These are phyloP conservation scores for Glossosoma conforme DNA, from an alignment of 1,140 invertebrate species.

Conservation along the genomic window DNA sequence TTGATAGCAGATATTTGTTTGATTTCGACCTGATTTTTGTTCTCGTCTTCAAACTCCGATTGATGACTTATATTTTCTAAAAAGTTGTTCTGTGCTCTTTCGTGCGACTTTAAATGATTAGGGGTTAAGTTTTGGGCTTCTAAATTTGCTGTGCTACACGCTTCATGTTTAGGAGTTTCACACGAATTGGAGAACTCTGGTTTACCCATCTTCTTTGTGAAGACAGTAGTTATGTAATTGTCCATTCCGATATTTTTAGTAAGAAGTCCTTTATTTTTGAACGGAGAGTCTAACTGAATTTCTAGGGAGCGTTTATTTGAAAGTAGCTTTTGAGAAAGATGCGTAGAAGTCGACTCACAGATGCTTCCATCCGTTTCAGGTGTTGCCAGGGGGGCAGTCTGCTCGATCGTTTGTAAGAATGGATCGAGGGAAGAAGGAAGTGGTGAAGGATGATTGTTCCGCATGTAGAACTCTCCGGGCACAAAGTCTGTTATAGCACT, in stretches of 20 bases:
- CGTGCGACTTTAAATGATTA: conserved; percentile 45
- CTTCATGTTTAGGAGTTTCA: conserved; percentile 27
- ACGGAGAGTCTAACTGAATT: conserved; percentile 41
- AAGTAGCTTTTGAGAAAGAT: conserved; percentile 44
- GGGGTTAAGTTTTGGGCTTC: conserved; percentile 35
- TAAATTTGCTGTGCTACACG: conserved; percentile 1
- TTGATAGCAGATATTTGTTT: conserved; percentile 50
- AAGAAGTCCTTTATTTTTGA: conserved; percentile 51
- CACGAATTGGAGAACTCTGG: not conserved
- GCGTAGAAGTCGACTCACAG: conserved; percentile 48
- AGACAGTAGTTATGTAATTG: conserved; percentile 62
- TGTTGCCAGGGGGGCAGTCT: conserved; percentile 54
- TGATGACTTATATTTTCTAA: conserved; percentile 47
- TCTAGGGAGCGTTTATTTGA: conserved; percentile 43
- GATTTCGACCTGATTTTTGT: conserved; percentile 48
- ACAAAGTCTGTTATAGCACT: conserved; percentile 44
- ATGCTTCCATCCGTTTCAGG: conserved; percentile 57
- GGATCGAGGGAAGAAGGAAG: conserved; percentile 41
- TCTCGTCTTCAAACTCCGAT: conserved; percentile 49
- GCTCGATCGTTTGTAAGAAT: conserved; percentile 37
- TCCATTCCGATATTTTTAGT: conserved; percentile 61
- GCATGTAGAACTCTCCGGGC: conserved; percentile 47
- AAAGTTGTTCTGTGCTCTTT: conserved; percentile 46
- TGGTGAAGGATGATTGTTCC: conserved; percentile 31
- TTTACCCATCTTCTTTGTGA: conserved; percentile 34